phyloP scores from a whole-genome alignment of 2,797 vertebrate species.

The Gastrophryne carolinensis region DNA sequence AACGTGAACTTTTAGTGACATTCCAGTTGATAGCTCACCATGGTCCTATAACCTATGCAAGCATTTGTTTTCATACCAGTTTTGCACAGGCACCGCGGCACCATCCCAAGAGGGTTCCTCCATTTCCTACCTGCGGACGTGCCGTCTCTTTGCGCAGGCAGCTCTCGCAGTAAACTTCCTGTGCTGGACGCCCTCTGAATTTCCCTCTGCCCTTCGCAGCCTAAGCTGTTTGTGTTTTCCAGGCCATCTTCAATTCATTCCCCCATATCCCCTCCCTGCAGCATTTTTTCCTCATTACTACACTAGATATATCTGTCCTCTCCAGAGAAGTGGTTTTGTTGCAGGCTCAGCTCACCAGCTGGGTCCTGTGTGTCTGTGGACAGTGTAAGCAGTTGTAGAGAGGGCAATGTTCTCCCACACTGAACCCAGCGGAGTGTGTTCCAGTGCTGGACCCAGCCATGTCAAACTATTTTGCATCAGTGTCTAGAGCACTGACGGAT shows the following conservation, averaged over 20 bases:
- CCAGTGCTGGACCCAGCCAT: slow-evolving; percentile 21
- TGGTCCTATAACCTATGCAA: background rate
- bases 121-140: slow-evolving; percentile 45
- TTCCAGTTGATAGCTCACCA: background rate
- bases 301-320: slow-evolving; percentile 47
- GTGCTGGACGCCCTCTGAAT: slow-evolving; percentile 61
- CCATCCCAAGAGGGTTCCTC: slow-evolving; percentile 20
- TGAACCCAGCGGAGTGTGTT: slow-evolving; percentile 32
- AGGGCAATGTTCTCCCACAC: slow-evolving; percentile 31
- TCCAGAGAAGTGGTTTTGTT: slow-evolving; percentile 45
- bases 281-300: slow-evolving; percentile 62
- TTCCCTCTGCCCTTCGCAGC: slow-evolving; percentile 66
- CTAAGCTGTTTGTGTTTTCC: slow-evolving; percentile 63
- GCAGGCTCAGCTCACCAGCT: slow-evolving; percentile 34
- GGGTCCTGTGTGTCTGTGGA: slow-evolving; percentile 40
- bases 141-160: slow-evolving; percentile 14
- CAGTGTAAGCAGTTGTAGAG: slow-evolving; percentile 9
- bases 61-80: slow-evolving; percentile 16
- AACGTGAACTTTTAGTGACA: slow-evolving; percentile 25
- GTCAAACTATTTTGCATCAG: slow-evolving; percentile 1
- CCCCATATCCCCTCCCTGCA: slow-evolving; percentile 56
- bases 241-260: slow-evolving; percentile 62
- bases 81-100: background rate
- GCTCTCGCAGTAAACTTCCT: slow-evolving; percentile 71
- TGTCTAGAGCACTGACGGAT: slow-evolving; percentile 28